Evolutionary conservation across 2,797 vertebrate species (phyloP).

Genomic region (Margarornis squamiger): DNA sequence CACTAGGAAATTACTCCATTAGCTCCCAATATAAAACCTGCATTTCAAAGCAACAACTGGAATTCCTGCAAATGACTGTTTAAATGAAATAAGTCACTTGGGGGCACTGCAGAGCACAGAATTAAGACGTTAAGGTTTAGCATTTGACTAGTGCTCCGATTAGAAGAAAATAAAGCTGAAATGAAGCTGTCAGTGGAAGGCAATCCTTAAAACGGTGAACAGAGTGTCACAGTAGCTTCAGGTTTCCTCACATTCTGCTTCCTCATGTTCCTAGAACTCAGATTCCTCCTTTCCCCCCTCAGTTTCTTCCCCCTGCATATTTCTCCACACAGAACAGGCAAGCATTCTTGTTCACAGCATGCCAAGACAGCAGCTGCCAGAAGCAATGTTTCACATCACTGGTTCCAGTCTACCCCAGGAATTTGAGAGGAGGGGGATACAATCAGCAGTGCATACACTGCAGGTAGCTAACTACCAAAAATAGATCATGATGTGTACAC

Average conservation of each 20-base stretch:
- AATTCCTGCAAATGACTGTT: neutral
- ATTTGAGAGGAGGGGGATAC: neutral
- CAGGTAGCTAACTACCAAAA: neutral
- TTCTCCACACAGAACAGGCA: neutral
- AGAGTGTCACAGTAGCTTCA: neutral
- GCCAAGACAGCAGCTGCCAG: slow-evolving; percentile 33
- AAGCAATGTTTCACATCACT: neutral
- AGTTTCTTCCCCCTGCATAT: neutral
- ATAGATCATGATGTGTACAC: neutral
- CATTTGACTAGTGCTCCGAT: neutral
- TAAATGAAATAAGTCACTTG: neutral
- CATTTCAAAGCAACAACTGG: neutral
- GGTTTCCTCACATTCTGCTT: neutral
- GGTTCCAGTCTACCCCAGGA: neutral
- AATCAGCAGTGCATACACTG: neutral
- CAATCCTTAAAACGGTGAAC: neutral
- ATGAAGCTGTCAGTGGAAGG: neutral
- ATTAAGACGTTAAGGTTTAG: neutral
- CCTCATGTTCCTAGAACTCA: neutral
- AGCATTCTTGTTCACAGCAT: neutral
- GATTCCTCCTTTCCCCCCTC: neutral
- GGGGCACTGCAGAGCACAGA: slow-evolving; percentile 41
- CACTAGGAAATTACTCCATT: neutral
- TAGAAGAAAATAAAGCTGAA: neutral
- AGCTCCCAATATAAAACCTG: neutral